Evolutionary conservation across 2,797 vertebrate species (phyloP).

Genomic region (Syndactyla subalaris): DNA sequence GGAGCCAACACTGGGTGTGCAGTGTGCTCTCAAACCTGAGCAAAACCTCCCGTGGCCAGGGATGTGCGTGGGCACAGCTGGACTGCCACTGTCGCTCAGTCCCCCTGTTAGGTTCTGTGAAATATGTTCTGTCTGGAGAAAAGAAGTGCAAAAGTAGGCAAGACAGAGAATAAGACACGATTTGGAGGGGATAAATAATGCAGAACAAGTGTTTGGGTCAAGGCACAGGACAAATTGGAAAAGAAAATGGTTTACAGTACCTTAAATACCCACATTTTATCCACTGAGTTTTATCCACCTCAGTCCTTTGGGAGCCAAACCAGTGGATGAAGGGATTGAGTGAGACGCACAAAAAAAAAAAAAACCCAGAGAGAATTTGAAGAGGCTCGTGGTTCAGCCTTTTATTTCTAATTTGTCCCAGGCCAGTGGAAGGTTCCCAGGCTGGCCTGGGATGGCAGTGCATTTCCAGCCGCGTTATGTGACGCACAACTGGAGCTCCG

Average conservation of each 20-base stretch:
- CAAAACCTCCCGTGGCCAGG: not conserved
- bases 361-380: not conserved
- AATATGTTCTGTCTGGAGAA: not conserved
- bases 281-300: not conserved
- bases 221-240: not conserved
- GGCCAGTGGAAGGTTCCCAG: not conserved
- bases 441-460: not conserved
- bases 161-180: not conserved
- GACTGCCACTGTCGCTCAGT: not conserved
- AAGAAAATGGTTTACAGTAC: not conserved
- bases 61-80: not conserved
- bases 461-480: fast-evolving
- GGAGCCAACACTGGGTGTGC: not conserved
- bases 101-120: not conserved
- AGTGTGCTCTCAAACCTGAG: not conserved
- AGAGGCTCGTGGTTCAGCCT: not conserved
- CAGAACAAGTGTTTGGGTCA: not conserved
- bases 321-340: not conserved
- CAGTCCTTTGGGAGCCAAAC: not conserved
- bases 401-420: not conserved
- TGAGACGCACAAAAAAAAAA: not conserved
- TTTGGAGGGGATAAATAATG: not conserved
- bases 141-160: not conserved
- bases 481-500: fast-evolving
- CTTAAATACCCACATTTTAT: not conserved